A percentile compares a stretch with the other conserved stretches of the same genome.
These are phyloP conservation scores for Lithosia quadra DNA, from an alignment of 2,888 invertebrate species.

Conservation along the genomic window DNA sequence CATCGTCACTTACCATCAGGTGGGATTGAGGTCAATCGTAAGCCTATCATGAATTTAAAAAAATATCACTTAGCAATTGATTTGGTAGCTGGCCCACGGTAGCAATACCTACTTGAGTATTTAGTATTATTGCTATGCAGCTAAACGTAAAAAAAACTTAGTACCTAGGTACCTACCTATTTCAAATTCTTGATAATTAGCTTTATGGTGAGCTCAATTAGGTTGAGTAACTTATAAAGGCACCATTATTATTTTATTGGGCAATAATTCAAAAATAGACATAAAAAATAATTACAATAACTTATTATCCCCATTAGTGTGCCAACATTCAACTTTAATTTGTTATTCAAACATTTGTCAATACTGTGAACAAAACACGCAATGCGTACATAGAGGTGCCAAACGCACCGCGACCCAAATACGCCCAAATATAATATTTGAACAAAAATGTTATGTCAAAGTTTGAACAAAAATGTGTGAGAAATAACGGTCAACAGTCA, in stretches of 20 bases:
- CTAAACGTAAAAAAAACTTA: background rate
- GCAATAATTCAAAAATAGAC: background rate
- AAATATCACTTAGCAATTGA: too few relatives aligned
- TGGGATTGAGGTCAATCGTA: too few relatives aligned
- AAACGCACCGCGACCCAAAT: constrained; percentile 52
- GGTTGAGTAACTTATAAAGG: background rate
- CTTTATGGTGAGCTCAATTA: background rate
- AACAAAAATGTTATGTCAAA: constrained; percentile 52
- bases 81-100: too few relatives aligned
- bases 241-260: background rate
- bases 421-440: constrained; percentile 49
- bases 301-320: constrained; percentile 5
- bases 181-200: background rate
- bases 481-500: constrained; percentile 18
- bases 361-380: constrained; percentile 47
- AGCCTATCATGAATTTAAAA: too few relatives aligned
- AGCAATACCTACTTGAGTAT: too few relatives aligned
- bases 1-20: too few relatives aligned
- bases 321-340: constrained; percentile 19
- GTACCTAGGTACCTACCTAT: background rate
- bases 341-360: constrained; percentile 45
- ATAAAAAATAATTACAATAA: constrained; percentile 6
- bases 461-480: constrained; percentile 42
- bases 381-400: constrained; percentile 43
- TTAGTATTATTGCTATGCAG: too few relatives aligned